These are phyloP conservation scores for Upupa epops DNA, from an alignment of 2,113 vertebrate species.

Conservation along the genomic window DNA sequence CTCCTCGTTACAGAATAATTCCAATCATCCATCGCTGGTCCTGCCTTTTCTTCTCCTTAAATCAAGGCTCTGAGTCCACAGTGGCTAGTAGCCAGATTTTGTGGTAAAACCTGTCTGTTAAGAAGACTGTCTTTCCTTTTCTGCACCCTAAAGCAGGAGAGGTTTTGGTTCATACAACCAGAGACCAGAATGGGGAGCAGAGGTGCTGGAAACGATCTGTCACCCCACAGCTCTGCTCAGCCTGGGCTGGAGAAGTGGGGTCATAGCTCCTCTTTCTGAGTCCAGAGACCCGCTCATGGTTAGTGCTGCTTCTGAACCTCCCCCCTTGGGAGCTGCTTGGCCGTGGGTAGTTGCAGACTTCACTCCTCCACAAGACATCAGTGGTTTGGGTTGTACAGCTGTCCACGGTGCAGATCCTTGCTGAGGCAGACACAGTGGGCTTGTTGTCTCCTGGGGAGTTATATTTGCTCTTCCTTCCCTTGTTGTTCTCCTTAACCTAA, in stretches of 20 bases:
- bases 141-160: not conserved
- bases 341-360: not conserved
- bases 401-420: not conserved
- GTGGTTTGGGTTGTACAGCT: not conserved
- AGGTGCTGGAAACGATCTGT: not conserved
- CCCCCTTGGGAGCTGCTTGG: not conserved
- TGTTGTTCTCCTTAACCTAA: constrained; percentile 39
- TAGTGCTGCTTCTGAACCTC: not conserved
- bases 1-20: not conserved
- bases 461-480: constrained; percentile 34
- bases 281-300: not conserved
- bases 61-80: not conserved
- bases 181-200: not conserved
- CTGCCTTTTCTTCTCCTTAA: not conserved
- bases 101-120: not conserved
- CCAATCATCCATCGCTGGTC: not conserved
- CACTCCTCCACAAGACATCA: rapidly evolving
- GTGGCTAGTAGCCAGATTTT: not conserved
- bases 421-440: not conserved
- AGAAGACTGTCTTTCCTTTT: not conserved
- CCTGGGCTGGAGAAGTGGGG: not conserved
- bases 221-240: not conserved
- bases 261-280: not conserved
- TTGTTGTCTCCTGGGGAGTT: constrained; percentile 16
- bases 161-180: not conserved